Percentiles rank a stretch among this genome's conserved stretches.
Conservation (phyloP, 2,113 vertebrate species). For the Zosterops japonicus region DNA sequence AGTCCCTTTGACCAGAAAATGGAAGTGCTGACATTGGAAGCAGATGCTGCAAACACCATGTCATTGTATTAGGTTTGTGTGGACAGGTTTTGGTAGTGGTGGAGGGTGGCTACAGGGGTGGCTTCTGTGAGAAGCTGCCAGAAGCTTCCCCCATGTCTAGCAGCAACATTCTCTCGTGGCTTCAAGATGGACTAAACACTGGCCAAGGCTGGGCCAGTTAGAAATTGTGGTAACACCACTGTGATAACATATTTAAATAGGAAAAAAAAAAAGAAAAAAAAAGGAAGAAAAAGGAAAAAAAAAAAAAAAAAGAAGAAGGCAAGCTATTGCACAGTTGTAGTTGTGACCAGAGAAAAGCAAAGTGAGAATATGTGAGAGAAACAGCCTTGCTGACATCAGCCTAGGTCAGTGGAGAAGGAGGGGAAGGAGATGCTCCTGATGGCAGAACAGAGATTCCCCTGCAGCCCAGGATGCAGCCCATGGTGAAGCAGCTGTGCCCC, state of each 20-base stretch:
- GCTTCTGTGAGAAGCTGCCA: neutral
- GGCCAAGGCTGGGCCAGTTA: neutral
- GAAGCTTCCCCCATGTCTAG: neutral
- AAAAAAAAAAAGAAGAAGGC: neutral
- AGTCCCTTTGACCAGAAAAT: neutral
- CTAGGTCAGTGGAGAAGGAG: neutral
- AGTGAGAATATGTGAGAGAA: neutral
- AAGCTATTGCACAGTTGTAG: neutral
- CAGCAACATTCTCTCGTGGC: neutral
- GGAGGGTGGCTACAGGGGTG: neutral
- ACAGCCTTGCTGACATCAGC: neutral
- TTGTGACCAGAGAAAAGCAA: neutral
- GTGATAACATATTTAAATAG: neutral
- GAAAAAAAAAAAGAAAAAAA: neutral
- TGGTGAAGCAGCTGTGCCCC: too few relatives aligned
- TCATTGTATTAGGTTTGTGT: neutral
- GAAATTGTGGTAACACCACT: neutral
- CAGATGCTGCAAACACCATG: neutral
- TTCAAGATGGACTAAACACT: neutral
- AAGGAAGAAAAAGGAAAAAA: neutral
- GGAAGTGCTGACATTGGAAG: neutral
- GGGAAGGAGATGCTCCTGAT: accelerated
- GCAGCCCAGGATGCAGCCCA: neutral
- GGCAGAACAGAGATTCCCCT: neutral
- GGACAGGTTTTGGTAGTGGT: neutral